Evolutionary conservation across 1,140 invertebrate species (phyloP).

Genomic region (Meloidogyne floridensis): DNA sequence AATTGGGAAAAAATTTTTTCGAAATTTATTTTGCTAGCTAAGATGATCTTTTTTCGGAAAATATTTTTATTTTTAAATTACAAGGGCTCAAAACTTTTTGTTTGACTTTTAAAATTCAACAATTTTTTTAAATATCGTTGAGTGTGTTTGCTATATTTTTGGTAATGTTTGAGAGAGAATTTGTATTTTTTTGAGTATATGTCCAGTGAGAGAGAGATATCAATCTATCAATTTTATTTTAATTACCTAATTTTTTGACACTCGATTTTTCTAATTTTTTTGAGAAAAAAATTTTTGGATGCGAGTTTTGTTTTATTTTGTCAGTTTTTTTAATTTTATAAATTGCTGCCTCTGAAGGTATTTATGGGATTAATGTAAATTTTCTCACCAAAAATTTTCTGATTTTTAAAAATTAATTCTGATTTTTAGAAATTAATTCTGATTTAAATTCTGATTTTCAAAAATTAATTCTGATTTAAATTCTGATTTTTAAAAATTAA

Average conservation of each 20-base stretch:
- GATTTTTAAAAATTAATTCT: conserved; percentile 4
- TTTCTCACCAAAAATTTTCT: background rate
- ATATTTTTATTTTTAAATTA: too few species aligned
- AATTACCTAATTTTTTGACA: conserved; percentile 13
- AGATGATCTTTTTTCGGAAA: too few species aligned
- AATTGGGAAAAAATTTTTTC: too few species aligned
- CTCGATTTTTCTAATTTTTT: conserved; percentile 14
- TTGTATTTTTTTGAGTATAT: background rate
- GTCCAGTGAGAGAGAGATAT: background rate
- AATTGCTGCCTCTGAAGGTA: background rate
- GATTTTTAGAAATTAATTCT: background rate
- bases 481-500: background rate
- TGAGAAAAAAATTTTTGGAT: background rate
- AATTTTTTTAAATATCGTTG: too few species aligned
- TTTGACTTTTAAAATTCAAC: too few species aligned
- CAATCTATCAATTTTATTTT: background rate
- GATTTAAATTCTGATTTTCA: background rate
- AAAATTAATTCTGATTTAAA: too few species aligned
- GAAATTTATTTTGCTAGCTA: too few species aligned
- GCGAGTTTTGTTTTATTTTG: background rate
- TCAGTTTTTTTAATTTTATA: background rate
- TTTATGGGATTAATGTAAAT: background rate
- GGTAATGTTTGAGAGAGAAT: background rate
- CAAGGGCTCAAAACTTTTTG: too few species aligned
- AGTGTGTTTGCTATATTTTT: background rate